phyloP scores from a whole-genome alignment of 2,113 vertebrate species.

The Protomyctophum bolini region DNA sequence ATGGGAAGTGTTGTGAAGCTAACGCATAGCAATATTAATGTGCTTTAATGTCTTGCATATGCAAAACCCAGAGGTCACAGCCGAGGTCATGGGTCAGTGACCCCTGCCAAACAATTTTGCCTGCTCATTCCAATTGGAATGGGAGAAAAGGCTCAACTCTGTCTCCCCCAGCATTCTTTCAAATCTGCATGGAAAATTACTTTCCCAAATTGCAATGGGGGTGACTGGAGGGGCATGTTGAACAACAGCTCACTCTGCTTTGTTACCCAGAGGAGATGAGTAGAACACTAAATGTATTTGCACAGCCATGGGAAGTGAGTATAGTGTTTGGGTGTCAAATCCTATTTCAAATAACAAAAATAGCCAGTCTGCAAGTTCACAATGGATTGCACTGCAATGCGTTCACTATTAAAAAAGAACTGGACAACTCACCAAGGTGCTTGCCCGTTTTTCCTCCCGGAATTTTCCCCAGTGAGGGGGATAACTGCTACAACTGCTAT shows the following conservation, averaged over 20 bases:
- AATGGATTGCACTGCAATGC: too few species aligned
- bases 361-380: too few species aligned
- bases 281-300: background rate
- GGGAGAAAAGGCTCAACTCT: constrained; percentile 66
- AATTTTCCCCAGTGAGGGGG: too few species aligned
- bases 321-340: background rate
- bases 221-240: constrained; percentile 31
- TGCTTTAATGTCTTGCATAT: constrained; percentile 83
- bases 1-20: constrained; percentile 26
- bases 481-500: too few species aligned
- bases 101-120: constrained; percentile 82
- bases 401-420: too few species aligned
- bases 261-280: background rate
- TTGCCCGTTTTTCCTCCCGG: too few species aligned
- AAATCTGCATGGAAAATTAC: constrained; percentile 63
- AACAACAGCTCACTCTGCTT: constrained; percentile 20
- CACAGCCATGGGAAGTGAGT: background rate
- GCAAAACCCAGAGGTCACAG: constrained; percentile 74
- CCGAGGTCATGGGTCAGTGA: constrained; percentile 77
- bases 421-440: too few species aligned
- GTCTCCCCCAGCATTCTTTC: constrained; percentile 64
- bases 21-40: constrained; percentile 72
- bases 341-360: background rate
- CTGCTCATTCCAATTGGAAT: constrained; percentile 75
- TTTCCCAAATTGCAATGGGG: constrained; percentile 43